Percentiles rank a stretch among this genome's conserved stretches.
Evolutionary conservation across 2,888 invertebrate species (phyloP).

Genomic region (Cyclophora albipunctata): DNA sequence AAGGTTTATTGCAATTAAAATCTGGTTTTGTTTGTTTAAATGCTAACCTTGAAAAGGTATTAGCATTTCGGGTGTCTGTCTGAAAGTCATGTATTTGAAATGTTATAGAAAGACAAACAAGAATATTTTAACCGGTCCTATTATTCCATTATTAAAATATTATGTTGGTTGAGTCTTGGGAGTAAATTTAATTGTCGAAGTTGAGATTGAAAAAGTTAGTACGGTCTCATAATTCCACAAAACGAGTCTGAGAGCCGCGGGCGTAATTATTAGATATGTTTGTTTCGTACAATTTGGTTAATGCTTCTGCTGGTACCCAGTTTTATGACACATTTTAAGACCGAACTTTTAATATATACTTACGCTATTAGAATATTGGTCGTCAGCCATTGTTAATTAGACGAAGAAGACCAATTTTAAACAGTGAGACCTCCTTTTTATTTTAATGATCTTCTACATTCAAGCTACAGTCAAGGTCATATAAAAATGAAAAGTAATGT

Average conservation of each 20-base stretch:
- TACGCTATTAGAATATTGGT: conserved; percentile 19
- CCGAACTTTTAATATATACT: conserved; percentile 16
- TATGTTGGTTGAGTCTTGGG: conserved; percentile 55
- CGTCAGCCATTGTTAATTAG: not conserved
- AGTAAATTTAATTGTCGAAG: conserved; percentile 71
- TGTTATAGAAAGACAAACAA: conserved; percentile 27
- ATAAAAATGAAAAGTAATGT: too few relatives aligned
- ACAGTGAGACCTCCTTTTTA: too few relatives aligned
- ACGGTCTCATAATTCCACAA: conserved; percentile 60
- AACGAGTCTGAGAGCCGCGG: conserved; percentile 44
- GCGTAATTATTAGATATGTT: conserved; percentile 66
- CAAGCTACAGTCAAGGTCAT: too few relatives aligned
- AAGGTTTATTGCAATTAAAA: too few relatives aligned
- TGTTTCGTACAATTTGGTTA: conserved; percentile 65
- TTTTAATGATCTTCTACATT: too few relatives aligned
- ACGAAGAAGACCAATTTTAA: too few relatives aligned
- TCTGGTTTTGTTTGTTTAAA: too few relatives aligned
- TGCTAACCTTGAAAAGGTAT: too few relatives aligned
- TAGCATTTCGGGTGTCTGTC: too few relatives aligned
- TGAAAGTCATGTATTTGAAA: conserved; percentile 15
- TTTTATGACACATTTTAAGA: conserved; percentile 49
- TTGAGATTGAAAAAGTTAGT: conserved; percentile 72
- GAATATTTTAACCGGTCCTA: conserved; percentile 38
- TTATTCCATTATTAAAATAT: conserved; percentile 58
- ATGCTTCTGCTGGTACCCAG: conserved; percentile 44